Percentiles rank a stretch among this genome's conserved stretches.
Evolutionary conservation across 1,140 invertebrate genomes (phyloP).

Genomic region (Drosophila burlai): DNA sequence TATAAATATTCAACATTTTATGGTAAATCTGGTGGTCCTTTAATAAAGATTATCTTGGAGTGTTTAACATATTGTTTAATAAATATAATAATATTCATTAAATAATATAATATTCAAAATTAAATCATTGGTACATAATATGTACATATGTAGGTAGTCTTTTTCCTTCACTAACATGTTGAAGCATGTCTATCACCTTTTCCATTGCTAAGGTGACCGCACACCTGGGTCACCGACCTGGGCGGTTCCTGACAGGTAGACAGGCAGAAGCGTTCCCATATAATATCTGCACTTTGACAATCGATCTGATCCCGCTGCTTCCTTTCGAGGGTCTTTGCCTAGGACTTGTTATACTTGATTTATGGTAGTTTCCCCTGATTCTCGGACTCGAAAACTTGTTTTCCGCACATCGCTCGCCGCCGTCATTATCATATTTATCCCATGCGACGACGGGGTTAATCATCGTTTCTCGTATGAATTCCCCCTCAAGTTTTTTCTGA

Average conservation of each 20-base stretch:
- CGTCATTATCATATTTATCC: slow-evolving; percentile 24
- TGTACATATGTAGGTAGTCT: not conserved
- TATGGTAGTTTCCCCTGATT: slow-evolving; percentile 17
- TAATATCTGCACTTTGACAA: slow-evolving; percentile 26
- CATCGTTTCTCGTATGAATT: slow-evolving; percentile 23
- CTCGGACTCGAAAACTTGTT: slow-evolving; percentile 31
- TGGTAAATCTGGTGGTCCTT: too few species aligned
- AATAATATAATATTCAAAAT: not conserved
- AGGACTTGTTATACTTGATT: slow-evolving; percentile 52
- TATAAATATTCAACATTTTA: too few species aligned
- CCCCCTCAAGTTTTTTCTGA: slow-evolving; percentile 24
- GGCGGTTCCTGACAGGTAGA: slow-evolving; percentile 50
- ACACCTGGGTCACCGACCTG: slow-evolving; percentile 61
- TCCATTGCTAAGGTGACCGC: slow-evolving; percentile 4
- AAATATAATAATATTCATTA: too few species aligned
- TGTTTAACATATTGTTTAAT: too few species aligned
- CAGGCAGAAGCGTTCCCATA: slow-evolving; percentile 11
- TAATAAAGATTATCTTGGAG: too few species aligned
- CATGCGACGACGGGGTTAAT: slow-evolving; percentile 23
- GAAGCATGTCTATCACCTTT: slow-evolving; percentile 26
- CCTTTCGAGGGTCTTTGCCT: slow-evolving; percentile 27
- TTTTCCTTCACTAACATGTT: slow-evolving; percentile 13
- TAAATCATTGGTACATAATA: not conserved
- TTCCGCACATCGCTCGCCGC: not conserved
- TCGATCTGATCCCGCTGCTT: slow-evolving; percentile 19